These are phyloP conservation scores for Periophthalmus modestus DNA, from an alignment of 2,113 vertebrate species.

Conservation along the genomic window DNA sequence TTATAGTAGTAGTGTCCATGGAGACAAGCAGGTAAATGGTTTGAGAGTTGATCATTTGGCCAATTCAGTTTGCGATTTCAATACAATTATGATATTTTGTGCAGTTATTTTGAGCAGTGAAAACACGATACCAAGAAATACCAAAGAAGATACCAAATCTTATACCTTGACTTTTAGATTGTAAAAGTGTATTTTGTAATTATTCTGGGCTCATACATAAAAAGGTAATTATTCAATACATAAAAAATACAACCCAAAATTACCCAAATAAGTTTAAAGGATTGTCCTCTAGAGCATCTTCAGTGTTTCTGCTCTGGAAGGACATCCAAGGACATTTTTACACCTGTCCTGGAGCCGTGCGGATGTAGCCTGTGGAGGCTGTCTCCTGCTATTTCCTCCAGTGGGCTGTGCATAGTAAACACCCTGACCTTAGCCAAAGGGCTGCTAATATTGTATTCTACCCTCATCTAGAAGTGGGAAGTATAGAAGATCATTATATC, in stretches of 20 bases:
- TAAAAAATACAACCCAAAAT: background rate
- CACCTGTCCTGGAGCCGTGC: conserved; percentile 50
- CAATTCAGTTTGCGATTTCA: too few species aligned
- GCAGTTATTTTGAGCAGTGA: too few species aligned
- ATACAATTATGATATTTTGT: too few species aligned
- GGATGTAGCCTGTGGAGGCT: conserved; percentile 50
- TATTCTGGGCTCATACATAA: background rate
- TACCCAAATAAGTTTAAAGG: background rate
- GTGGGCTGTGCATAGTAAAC: conserved; percentile 69
- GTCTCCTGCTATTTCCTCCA: conserved; percentile 55
- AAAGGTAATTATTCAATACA: too few species aligned
- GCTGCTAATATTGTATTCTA: conserved; percentile 35
- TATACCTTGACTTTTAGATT: background rate
- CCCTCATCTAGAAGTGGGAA: background rate
- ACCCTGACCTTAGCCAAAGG: conserved; percentile 58
- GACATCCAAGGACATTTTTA: conserved; percentile 63
- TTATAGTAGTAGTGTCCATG: background rate
- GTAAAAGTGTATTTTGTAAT: background rate
- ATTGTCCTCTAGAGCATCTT: conserved; percentile 5
- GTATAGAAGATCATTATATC: background rate
- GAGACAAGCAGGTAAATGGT: background rate
- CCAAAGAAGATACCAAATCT: background rate
- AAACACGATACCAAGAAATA: too few species aligned
- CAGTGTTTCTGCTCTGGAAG: conserved; percentile 41
- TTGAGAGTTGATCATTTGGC: background rate